Conservation (phyloP, 2,113 vertebrate species). For the Ginglymostoma cirratum region DNA sequence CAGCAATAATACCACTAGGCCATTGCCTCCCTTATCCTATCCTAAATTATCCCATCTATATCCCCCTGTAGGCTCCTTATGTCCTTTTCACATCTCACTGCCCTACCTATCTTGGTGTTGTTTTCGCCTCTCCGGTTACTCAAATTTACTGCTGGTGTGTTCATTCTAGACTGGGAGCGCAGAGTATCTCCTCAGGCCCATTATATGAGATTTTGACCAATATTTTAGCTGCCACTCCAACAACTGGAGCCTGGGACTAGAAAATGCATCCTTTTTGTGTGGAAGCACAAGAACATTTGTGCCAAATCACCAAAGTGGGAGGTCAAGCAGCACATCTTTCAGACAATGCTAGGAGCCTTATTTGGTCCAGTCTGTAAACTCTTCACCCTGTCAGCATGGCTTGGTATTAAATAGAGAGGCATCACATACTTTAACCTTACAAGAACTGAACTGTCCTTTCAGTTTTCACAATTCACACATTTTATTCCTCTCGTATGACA, state of each 20-base stretch:
- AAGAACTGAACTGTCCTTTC: background rate
- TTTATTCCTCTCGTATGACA: background rate
- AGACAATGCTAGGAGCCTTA: background rate
- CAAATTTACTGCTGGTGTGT: background rate
- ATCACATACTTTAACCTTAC: background rate
- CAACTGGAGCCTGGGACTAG: background rate
- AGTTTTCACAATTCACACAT: background rate
- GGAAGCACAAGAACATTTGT: background rate
- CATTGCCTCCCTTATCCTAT: no score
- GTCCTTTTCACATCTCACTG: no score
- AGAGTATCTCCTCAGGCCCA: background rate
- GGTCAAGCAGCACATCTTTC: background rate
- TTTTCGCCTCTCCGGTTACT: background rate
- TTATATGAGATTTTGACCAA: background rate
- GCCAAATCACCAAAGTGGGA: background rate
- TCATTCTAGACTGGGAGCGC: background rate
- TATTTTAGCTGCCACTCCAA: background rate
- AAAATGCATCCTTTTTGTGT: background rate
- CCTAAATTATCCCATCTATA: no score
- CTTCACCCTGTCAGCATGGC: background rate
- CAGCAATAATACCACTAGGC: no score
- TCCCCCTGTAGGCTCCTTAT: no score
- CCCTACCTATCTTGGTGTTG: background rate
- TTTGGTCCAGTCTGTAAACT: background rate
- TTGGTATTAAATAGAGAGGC: background rate